phyloP scores from a whole-genome alignment of 1,140 invertebrate species.

The Drosophila paulistorum region DNA sequence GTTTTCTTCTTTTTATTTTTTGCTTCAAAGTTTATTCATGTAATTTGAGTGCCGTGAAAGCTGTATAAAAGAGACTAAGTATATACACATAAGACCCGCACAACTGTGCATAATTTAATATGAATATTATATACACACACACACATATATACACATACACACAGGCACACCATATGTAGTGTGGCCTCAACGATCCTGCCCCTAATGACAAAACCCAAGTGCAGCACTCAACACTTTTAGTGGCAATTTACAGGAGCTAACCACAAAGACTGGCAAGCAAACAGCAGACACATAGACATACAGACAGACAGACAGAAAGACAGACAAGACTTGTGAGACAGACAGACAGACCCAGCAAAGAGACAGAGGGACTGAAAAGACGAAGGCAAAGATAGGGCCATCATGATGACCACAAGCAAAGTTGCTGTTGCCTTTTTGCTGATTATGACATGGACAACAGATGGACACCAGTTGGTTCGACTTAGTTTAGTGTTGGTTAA shows the following conservation, averaged over 20 bases:
- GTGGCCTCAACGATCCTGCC: conserved; percentile 15
- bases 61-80: conserved; percentile 35
- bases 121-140: conserved; percentile 68
- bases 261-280: conserved; percentile 44
- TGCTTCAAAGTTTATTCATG: conserved; percentile 35
- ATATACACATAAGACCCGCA: conserved; percentile 48
- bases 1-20: background rate
- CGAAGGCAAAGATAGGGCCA: conserved; percentile 23
- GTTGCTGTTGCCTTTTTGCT: conserved; percentile 48
- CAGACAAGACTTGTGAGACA: conserved; percentile 3
- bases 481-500: background rate
- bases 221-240: conserved; percentile 78
- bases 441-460: conserved; percentile 58
- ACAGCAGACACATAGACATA: conserved; percentile 12
- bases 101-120: conserved; percentile 74
- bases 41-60: conserved; percentile 78
- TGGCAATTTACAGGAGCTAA: conserved; percentile 80
- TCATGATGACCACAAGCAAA: conserved; percentile 67
- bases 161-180: background rate
- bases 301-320: conserved; percentile 13
- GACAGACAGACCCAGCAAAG: conserved; percentile 14
- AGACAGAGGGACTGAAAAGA: conserved; percentile 16
- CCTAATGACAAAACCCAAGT: conserved; percentile 71
- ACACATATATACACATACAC: background rate
- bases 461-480: conserved; percentile 13